Percentiles rank a stretch among this genome's conserved stretches.
Evolutionary conservation across 2,888 invertebrate genomes (phyloP).

Genomic region (Zaprionus bogoriensis): DNA sequence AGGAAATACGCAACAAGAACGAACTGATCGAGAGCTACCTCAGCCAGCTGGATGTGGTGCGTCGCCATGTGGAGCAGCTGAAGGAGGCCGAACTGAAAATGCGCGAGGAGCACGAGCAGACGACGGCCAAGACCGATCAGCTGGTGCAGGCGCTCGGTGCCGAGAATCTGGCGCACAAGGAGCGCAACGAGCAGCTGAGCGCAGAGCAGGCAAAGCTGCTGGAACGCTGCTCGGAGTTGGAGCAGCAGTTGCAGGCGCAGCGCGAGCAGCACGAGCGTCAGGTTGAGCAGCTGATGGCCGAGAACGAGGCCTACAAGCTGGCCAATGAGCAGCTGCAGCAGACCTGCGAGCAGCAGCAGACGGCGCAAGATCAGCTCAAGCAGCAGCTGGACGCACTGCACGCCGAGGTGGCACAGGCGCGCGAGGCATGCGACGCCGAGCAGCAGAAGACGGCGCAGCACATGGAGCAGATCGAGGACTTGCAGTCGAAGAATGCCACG

Average conservation of each 20-base stretch:
- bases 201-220: conserved; percentile 61
- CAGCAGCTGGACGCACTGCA: conserved; percentile 56
- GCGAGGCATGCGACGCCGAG: conserved; percentile 54
- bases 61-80: conserved; percentile 82
- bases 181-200: conserved; percentile 68
- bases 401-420: conserved; percentile 64
- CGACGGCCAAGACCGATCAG: conserved; percentile 71
- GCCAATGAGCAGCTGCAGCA: conserved; percentile 60
- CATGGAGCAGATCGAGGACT: conserved; percentile 66
- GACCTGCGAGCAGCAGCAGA: conserved; percentile 43
- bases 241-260: conserved; percentile 65
- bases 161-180: conserved; percentile 73
- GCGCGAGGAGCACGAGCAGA: conserved; percentile 71
- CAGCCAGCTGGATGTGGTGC: conserved; percentile 84
- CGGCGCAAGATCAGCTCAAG: conserved; percentile 50
- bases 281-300: conserved; percentile 61
- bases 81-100: conserved; percentile 79
- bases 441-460: conserved; percentile 68
- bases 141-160: conserved; percentile 72
- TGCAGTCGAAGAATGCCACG: conserved; percentile 73
- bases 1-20: conserved; percentile 85
- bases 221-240: conserved; percentile 58
- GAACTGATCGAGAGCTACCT: conserved; percentile 83
- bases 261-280: conserved; percentile 70
- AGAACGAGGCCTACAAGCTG: conserved; percentile 62